Conservation (phyloP, 2,888 invertebrate species). For the Tubiluchus corallicola region DNA sequence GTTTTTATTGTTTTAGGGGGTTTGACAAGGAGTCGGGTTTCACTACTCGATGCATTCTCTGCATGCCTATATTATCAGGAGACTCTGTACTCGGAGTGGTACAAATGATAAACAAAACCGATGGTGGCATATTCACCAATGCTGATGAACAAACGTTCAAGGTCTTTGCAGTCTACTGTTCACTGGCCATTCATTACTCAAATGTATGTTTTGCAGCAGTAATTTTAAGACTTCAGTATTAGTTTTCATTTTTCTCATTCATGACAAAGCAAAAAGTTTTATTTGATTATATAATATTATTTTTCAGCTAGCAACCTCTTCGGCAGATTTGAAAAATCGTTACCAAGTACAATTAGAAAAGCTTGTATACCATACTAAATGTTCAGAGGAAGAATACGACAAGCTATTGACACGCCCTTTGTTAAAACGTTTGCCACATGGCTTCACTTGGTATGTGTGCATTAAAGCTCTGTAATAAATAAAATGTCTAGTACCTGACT, state of each 20-base stretch:
- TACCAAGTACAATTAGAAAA: not conserved
- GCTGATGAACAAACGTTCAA: not conserved
- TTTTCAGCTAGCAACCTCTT: not conserved
- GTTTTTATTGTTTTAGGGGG: constrained; percentile 3
- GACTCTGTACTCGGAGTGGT: not conserved
- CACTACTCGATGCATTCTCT: not conserved
- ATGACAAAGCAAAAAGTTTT: too few relatives aligned
- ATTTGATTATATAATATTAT: too few relatives aligned
- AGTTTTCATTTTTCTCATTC: too few relatives aligned
- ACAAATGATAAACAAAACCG: not conserved
- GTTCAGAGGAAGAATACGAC: not conserved
- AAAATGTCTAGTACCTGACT: too few relatives aligned
- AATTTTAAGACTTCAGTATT: too few relatives aligned
- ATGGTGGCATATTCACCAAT: not conserved
- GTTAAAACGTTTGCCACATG: not conserved
- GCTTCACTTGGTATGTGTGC: not conserved
- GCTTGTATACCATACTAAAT: not conserved
- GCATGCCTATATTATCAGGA: not conserved
- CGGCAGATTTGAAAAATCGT: not conserved
- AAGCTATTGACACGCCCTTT: not conserved
- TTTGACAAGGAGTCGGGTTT: not conserved
- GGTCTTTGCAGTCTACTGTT: not conserved
- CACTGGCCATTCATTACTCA: not conserved
- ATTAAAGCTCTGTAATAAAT: too few relatives aligned
- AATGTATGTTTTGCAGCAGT: too few relatives aligned